phyloP scores from a whole-genome alignment of 2,113 vertebrate genomes.

The Myanophis thanlyinensis region DNA sequence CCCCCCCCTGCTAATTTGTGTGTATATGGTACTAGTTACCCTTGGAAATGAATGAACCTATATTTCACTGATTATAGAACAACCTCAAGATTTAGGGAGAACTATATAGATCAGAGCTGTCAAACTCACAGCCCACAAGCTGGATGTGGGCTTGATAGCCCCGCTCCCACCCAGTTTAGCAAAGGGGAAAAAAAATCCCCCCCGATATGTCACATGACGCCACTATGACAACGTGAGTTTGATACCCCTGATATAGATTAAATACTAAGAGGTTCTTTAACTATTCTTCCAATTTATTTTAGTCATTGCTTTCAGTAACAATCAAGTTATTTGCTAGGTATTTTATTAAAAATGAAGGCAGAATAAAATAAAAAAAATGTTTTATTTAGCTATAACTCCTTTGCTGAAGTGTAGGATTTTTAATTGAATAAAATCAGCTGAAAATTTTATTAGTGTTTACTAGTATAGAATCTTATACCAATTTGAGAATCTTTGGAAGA shows the following conservation, averaged over 20 bases:
- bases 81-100: not conserved
- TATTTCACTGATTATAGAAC: not conserved
- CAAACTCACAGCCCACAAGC: too few relatives aligned
- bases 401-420: too few relatives aligned
- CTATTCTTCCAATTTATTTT: not conserved
- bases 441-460: not conserved
- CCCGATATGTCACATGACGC: too few relatives aligned
- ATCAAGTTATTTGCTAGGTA: not conserved
- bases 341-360: not conserved
- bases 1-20: not conserved
- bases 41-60: not conserved
- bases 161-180: too few relatives aligned
- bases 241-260: too few relatives aligned
- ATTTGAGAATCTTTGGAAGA: not conserved
- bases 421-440: not conserved
- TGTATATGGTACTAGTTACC: not conserved
- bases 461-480: not conserved
- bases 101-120: too few relatives aligned
- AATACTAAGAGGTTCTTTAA: not conserved
- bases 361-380: too few relatives aligned
- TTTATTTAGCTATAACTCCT: too few relatives aligned
- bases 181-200: too few relatives aligned
- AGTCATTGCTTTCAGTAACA: not conserved
- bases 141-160: too few relatives aligned
- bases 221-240: too few relatives aligned